Base-by-base conservation (phyloP, 1,140 invertebrate genomes). In the Lepidotrigona ventralis region DNA sequence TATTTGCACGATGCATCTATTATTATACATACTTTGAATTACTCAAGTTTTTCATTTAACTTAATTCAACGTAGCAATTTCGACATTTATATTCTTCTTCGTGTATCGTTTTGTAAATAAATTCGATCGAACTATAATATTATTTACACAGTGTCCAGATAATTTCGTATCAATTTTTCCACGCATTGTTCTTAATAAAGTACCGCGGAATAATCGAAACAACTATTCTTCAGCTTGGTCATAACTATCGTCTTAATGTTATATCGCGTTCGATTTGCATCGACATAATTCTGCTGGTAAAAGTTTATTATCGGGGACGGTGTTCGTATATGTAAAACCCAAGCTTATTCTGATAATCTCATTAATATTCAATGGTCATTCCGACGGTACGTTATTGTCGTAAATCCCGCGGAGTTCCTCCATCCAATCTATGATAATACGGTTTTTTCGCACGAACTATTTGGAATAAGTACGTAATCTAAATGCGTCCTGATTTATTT, bases 361-460 rank as follows among this genome's bases (percentile, higher is more conserved):
- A 54, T 54, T 72, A 72, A 72, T 72, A 72, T 72, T 72, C 46
- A 72, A 46, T 72, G 70, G 46, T 72, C 46, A 72, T 54, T 54
- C 26, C 11, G 8, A 53, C 1, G 46, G n/a, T 54, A 51, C 46
- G 23, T 23, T 71, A 23, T 39, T 17, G 15, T 72, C 46, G 46
- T 54, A 72, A 72, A 46, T 72, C 23, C 12, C 70, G 19, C 70
- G 14, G n/a, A 29, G n/a, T 46, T 54, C 15, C 17, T 26, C 4
- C 11, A 19, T 46, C n/a, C n/a, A 54, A 53, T 72, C 17, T 19
- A 72, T 54, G 70, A 46, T 19, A 46, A 54, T 19, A n/a, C n/a
- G 11, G 2, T 69, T 69, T 68, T 68, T 69, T 39, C 33, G 12
- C 39, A 23, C 11, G 19, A 69, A 12, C 11, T 39, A 69, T 17